Evolutionary conservation across 2,113 vertebrate genomes (phyloP), one percentile per base, ranked within the genome.

Genomic region (Perognathus longimembris): DNA sequence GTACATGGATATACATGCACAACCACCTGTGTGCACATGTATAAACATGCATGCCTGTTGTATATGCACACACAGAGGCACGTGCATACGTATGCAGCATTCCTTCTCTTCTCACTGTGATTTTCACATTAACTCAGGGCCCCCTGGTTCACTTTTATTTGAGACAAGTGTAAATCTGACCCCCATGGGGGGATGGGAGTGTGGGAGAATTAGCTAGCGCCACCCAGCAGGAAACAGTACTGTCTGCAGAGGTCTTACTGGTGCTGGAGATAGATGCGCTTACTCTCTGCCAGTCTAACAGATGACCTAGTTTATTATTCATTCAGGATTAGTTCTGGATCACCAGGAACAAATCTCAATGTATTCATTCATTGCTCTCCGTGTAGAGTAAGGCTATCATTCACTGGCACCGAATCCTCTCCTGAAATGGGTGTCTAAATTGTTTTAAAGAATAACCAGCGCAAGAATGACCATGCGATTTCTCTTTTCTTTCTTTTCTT

Each of bases 401-500:
- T 63, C 30, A 4, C 86, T 26, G 69, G 61, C 28, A 74, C 70
- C 7, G 7, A 40, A 5, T 2, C 34, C 67, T 90, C 63, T 75
- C 59, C 88, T 36, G 73, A 88, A 90, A 86, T 45, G 7, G 67
- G 83, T 34, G 6, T 59, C 30, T 45, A 67, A 84, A 42, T 73
- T 54, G 71, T 95, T 93, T 85, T 85, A 93, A 85, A 85, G 87
- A 96, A 95, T 92, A 93, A 82, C 18, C 79, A 61, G 32, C 34
- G 77, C 40, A 42, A 85, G 95, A 85, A 95, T 90, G 78, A 7
- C 74, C 50, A 54, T 54, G 50, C 14, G 50, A 15, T 18, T 54
- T 54, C 50, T 54, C 50, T 54, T 54, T 54, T 12, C 50, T 54
- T 54, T 54, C 50, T 54, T 54, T 54, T 54, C 50, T 54, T 54